Evolutionary conservation across 2,888 invertebrate species (phyloP).

Genomic region (Aelia acuminata): DNA sequence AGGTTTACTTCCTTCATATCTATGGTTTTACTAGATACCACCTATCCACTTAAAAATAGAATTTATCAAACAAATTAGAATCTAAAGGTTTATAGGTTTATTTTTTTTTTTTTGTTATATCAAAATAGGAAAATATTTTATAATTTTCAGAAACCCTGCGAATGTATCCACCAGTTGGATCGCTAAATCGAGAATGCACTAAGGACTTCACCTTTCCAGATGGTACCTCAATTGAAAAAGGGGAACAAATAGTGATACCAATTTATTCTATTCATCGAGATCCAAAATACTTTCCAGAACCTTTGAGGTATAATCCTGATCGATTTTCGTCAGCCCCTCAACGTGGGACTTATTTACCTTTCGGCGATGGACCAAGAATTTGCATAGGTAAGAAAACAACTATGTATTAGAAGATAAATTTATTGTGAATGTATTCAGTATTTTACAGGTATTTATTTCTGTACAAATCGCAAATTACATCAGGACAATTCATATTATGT

Average conservation of each 20-base stretch:
- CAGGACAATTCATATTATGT: background rate
- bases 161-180: conserved; percentile 60
- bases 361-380: conserved; percentile 64
- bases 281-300: conserved; percentile 63
- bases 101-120: background rate
- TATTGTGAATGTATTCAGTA: no score
- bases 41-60: no score
- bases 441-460: background rate
- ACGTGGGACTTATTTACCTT: conserved; percentile 68
- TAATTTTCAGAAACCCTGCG: conserved; percentile 61
- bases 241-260: conserved; percentile 60
- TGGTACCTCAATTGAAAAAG: conserved; percentile 60
- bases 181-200: conserved; percentile 59
- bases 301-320: conserved; percentile 62
- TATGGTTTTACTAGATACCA: no score
- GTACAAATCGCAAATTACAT: no score
- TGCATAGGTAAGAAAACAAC: conserved; percentile 62
- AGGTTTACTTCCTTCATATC: no score
- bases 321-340: conserved; percentile 54
- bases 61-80: no score
- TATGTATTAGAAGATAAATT: background rate
- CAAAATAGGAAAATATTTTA: background rate
- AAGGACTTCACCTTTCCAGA: conserved; percentile 63
- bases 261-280: conserved; percentile 61
- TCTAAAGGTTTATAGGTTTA: no score